Percentiles rank a stretch among this genome's conserved stretches.
These are phyloP conservation scores for Acronicta leporina DNA, from an alignment of 2,888 invertebrate genomes.

Conservation along the genomic window DNA sequence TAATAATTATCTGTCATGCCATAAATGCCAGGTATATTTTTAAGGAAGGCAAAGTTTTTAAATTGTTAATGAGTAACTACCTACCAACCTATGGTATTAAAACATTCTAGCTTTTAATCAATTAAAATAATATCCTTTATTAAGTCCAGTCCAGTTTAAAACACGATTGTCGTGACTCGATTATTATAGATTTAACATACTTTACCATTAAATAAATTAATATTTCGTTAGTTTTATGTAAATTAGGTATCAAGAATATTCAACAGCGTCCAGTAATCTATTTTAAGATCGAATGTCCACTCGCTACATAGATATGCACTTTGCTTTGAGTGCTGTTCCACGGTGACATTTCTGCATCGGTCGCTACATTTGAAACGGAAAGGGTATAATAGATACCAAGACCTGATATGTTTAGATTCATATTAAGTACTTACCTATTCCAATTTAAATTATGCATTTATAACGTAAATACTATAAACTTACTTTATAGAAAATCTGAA, in stretches of 20 bases:
- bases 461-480: too few species aligned
- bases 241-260: constrained; percentile 44
- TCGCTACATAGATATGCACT: constrained; percentile 68
- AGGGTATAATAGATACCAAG: constrained; percentile 12
- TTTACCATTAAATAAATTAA: constrained; percentile 24
- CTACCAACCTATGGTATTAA: background rate
- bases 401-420: constrained; percentile 6
- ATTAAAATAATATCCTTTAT: background rate
- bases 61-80: background rate
- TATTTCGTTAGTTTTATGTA: constrained; percentile 34
- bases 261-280: constrained; percentile 54
- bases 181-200: constrained; percentile 24
- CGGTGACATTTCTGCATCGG: constrained; percentile 59
- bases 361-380: constrained; percentile 36
- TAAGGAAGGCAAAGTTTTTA: background rate
- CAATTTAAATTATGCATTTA: constrained; percentile 14
- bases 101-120: background rate
- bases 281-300: constrained; percentile 62
- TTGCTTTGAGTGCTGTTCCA: constrained; percentile 61
- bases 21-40: background rate
- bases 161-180: constrained; percentile 25
- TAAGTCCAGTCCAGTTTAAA: constrained; percentile 11
- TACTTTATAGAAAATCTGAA: background rate
- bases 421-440: constrained; percentile 2
- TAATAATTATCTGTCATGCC: too few species aligned